phyloP scores from a whole-genome alignment of 2,797 vertebrate genomes.

The Scarus forsteni region DNA sequence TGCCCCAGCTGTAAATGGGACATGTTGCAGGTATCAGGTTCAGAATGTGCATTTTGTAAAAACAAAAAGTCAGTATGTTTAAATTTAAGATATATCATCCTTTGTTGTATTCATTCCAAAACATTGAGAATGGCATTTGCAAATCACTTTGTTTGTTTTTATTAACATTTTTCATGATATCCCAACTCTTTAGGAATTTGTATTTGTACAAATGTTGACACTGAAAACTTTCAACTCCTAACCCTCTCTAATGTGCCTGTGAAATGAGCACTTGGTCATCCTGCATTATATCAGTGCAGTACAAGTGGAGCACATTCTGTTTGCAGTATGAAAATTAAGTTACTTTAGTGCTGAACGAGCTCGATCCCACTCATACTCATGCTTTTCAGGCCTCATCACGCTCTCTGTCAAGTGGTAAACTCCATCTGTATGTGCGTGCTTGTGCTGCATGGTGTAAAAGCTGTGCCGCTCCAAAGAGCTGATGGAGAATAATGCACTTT shows the following conservation, averaged over 20 bases:
- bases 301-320: conserved; percentile 49
- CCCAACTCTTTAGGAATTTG: background rate
- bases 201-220: conserved; percentile 36
- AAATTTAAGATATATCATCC: no score
- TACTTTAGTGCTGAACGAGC: conserved; percentile 54
- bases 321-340: conserved; percentile 55
- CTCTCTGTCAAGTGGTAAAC: conserved; percentile 69
- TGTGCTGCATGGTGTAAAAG: conserved; percentile 63
- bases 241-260: conserved; percentile 33
- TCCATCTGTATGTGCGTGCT: conserved; percentile 64
- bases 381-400: conserved; percentile 65
- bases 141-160: no score
- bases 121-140: no score
- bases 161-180: no score
- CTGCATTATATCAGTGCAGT: conserved; percentile 47
- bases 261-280: conserved; percentile 57
- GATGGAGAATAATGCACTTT: conserved; percentile 72
- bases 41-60: no score
- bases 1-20: no score
- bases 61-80: no score
- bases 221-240: conserved; percentile 47
- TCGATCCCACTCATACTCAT: conserved; percentile 54
- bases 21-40: no score
- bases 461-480: conserved; percentile 45
- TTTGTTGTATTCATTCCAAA: no score